phyloP scores from a whole-genome alignment of 2,888 invertebrate species.

The Sarcophaga subvicina region DNA sequence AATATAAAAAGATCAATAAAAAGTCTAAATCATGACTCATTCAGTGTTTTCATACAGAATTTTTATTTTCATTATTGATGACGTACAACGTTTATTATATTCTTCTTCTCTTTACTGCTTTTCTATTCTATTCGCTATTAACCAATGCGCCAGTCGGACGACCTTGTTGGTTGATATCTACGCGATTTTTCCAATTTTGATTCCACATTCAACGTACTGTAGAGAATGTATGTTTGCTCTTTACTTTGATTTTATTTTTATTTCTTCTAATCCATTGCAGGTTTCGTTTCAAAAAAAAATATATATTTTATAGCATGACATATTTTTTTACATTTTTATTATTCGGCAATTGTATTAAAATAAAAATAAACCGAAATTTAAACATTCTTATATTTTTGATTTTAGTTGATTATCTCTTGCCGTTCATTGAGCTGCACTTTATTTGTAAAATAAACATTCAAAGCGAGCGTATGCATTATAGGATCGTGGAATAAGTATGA shows the following conservation, averaged over 20 bases:
- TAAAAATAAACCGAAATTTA: too few relatives aligned
- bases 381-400: too few relatives aligned
- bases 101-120: conserved; percentile 7
- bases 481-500: too few relatives aligned
- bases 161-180: conserved; percentile 55
- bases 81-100: conserved; percentile 43
- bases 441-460: too few relatives aligned
- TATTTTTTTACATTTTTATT: neutral
- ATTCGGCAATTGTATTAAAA: too few relatives aligned
- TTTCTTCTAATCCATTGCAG: neutral
- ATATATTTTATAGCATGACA: neutral
- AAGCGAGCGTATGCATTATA: too few relatives aligned
- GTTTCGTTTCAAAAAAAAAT: neutral
- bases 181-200: conserved; percentile 51
- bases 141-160: neutral
- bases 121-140: neutral
- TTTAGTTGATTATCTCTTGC: too few relatives aligned
- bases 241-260: neutral
- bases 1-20: neutral
- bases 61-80: conserved; percentile 49
- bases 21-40: conserved; percentile 48
- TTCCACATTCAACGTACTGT: neutral
- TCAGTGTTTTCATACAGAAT: conserved; percentile 17
- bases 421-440: too few relatives aligned
- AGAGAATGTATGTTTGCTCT: neutral